Conservation (phyloP, 2,797 vertebrate genomes). For the Myotis daubentonii region DNA sequence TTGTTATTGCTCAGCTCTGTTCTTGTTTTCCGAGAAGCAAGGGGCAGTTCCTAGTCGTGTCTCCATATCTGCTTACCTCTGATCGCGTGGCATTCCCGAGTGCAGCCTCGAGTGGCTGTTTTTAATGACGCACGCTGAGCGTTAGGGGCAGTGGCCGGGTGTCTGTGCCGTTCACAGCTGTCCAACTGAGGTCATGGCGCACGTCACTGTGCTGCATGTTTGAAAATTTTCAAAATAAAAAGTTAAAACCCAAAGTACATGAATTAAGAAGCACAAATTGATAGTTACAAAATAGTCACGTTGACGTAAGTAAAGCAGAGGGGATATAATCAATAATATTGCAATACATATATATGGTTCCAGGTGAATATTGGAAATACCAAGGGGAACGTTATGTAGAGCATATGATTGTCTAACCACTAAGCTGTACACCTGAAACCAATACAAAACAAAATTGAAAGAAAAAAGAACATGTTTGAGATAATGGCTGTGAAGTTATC, state of each 20-base stretch:
- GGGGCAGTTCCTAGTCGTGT: neutral
- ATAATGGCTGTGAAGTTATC: no score
- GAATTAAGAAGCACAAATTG: neutral
- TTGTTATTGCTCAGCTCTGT: constrained; percentile 54
- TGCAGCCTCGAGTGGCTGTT: neutral
- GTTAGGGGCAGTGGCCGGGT: neutral
- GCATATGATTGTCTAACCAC: no score
- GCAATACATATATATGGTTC: no score
- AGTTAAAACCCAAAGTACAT: neutral
- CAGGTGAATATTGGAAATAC: no score
- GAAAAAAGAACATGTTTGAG: no score
- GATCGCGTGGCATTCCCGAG: neutral
- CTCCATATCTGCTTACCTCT: neutral
- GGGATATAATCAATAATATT: no score
- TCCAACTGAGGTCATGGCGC: neutral
- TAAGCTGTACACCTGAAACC: no score
- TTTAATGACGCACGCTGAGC: neutral
- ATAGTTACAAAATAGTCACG: no score
- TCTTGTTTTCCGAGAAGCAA: neutral
- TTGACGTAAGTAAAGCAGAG: no score
- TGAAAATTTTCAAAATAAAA: neutral
- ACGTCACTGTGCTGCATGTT: neutral
- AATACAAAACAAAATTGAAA: no score
- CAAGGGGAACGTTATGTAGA: no score
- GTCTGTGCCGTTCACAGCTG: neutral